Conservation (phyloP, 2,888 invertebrate genomes). For the Crossocerus cetratus region DNA sequence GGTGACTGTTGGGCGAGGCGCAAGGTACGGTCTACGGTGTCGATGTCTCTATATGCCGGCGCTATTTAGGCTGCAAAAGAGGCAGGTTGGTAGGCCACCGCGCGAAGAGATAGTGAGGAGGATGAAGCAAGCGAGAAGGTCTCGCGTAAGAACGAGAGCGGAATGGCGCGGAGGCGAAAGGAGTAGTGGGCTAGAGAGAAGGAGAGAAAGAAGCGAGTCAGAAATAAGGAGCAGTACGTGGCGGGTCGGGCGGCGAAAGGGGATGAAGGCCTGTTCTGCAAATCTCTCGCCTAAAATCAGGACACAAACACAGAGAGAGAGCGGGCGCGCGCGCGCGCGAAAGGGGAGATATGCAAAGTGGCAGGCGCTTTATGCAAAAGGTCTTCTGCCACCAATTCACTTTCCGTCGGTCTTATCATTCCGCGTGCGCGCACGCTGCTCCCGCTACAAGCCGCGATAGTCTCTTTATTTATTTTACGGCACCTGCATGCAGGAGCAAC, state of each 20-base stretch:
- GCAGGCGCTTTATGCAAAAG: slow-evolving; percentile 67
- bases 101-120: too few species aligned
- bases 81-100: too few species aligned
- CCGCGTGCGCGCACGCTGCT: slow-evolving; percentile 26
- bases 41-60: too few species aligned
- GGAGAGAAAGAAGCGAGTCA: slow-evolving; percentile 5
- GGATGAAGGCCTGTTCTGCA: slow-evolving; percentile 44
- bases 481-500: slow-evolving; percentile 11
- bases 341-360: slow-evolving; percentile 66
- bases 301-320: slow-evolving; percentile 46
- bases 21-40: too few species aligned
- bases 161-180: too few species aligned
- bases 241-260: not conserved
- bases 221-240: not conserved
- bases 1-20: too few species aligned
- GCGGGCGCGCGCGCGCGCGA: too few species aligned
- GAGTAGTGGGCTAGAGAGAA: too few species aligned
- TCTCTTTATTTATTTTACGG: slow-evolving; percentile 52
- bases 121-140: too few species aligned
- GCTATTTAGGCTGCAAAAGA: too few species aligned
- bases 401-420: slow-evolving; percentile 60
- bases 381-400: slow-evolving; percentile 68
- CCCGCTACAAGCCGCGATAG: slow-evolving; percentile 21
- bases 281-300: slow-evolving; percentile 54
- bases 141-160: not conserved